phyloP scores from a whole-genome alignment of 2,888 invertebrate species.

The Drosophila subsilvestris region DNA sequence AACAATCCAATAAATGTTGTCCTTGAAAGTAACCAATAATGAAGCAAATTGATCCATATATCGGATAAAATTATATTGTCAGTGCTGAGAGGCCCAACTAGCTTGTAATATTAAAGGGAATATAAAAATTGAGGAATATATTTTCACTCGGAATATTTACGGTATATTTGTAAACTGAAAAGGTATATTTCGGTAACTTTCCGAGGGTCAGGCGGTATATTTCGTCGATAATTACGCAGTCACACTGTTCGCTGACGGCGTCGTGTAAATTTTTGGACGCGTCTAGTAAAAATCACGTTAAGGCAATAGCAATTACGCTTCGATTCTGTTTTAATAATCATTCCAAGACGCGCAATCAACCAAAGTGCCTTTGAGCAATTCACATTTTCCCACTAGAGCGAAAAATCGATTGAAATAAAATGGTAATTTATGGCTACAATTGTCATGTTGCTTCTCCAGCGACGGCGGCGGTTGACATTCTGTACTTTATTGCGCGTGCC shows the following conservation, averaged over 20 bases:
- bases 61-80: too few species aligned
- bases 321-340: constrained; percentile 53
- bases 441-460: constrained; percentile 31
- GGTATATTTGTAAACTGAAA: too few species aligned
- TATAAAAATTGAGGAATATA: too few species aligned
- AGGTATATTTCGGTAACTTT: too few species aligned
- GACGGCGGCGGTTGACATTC: constrained; percentile 47
- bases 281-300: constrained; percentile 32
- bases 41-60: too few species aligned
- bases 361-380: constrained; percentile 57
- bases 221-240: too few species aligned
- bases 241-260: too few species aligned
- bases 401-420: constrained; percentile 74
- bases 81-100: too few species aligned
- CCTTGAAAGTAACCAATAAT: too few species aligned
- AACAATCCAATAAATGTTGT: too few species aligned
- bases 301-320: constrained; percentile 23
- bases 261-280: not conserved
- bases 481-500: constrained; percentile 65
- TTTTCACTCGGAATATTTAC: not conserved
- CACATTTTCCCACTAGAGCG: constrained; percentile 28
- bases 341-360: constrained; percentile 60
- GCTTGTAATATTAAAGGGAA: too few species aligned
- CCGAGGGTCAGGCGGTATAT: too few species aligned
- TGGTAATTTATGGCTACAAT: constrained; percentile 60